Percentiles rank a stretch among this genome's conserved stretches.
Evolutionary conservation across 2,113 vertebrate genomes (phyloP).

Genomic region (Orycteropus afer): DNA sequence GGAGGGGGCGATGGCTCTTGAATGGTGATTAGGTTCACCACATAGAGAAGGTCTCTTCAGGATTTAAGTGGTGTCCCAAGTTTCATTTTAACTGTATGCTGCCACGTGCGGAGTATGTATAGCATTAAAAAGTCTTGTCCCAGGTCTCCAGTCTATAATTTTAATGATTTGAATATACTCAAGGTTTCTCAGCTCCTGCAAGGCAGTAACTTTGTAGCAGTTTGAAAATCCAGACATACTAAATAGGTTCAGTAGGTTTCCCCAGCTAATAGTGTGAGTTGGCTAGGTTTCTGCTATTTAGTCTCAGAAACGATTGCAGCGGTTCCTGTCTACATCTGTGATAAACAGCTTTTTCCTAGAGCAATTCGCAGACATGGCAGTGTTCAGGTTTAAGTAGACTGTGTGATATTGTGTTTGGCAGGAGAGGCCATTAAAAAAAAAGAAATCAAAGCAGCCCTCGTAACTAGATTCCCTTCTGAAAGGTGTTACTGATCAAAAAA

Average conservation of each 20-base stretch:
- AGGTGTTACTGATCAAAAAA: conserved; percentile 43
- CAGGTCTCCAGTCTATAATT: neutral
- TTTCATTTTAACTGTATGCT: neutral
- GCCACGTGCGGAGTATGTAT: neutral
- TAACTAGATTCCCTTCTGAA: conserved; percentile 49
- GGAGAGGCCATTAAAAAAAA: conserved; percentile 21
- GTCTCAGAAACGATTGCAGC: neutral
- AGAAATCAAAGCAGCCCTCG: conserved; percentile 5
- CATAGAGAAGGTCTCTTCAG: neutral
- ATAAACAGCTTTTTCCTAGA: conserved; percentile 48
- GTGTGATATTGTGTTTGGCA: conserved; percentile 48
- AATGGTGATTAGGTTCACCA: neutral
- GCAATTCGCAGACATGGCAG: neutral
- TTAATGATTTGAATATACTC: neutral
- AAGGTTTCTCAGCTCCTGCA: neutral
- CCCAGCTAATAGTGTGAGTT: neutral
- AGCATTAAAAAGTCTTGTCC: neutral
- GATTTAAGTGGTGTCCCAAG: neutral
- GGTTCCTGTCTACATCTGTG: conserved; percentile 28
- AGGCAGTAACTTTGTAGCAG: neutral
- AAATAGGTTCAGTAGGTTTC: neutral
- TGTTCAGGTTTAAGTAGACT: neutral
- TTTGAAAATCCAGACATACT: neutral
- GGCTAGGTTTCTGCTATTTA: neutral
- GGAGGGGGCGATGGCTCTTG: neutral